Conservation (phyloP, 2,113 vertebrate species). For the Scytalopus superciliaris region DNA sequence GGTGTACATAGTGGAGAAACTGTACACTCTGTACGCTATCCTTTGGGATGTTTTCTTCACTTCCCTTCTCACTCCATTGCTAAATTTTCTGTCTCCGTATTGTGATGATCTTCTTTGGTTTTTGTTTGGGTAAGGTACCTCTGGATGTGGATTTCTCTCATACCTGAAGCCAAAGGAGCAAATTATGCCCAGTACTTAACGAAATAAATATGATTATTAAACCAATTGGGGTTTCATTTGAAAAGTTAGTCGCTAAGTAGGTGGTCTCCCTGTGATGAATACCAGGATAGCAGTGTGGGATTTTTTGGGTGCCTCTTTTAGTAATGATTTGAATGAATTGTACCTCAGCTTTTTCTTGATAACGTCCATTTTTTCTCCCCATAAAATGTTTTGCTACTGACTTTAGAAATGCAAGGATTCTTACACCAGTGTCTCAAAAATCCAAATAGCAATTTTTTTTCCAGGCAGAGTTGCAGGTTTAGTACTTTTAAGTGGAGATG, state of each 20-base stretch:
- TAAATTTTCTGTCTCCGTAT: background rate
- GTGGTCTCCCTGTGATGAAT: background rate
- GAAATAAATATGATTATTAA: background rate
- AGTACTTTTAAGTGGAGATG: background rate
- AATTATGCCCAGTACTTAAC: background rate
- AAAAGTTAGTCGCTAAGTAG: background rate
- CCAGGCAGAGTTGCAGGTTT: background rate
- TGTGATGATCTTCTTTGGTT: background rate
- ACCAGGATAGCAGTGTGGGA: background rate
- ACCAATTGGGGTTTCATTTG: background rate
- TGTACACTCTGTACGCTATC: accelerated
- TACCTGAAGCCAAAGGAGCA: background rate
- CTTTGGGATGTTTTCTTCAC: background rate
- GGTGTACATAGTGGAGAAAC: background rate
- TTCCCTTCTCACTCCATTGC: background rate
- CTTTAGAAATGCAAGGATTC: background rate
- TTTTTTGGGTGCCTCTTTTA: background rate
- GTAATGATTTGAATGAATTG: background rate
- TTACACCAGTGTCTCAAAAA: background rate
- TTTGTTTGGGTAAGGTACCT: background rate
- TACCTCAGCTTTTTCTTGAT: background rate
- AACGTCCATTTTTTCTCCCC: accelerated
- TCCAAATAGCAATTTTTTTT: background rate
- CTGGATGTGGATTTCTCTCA: background rate
- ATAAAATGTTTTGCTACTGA: background rate